phyloP scores from a whole-genome alignment of 2,888 invertebrate species.

The Catocala nupta region DNA sequence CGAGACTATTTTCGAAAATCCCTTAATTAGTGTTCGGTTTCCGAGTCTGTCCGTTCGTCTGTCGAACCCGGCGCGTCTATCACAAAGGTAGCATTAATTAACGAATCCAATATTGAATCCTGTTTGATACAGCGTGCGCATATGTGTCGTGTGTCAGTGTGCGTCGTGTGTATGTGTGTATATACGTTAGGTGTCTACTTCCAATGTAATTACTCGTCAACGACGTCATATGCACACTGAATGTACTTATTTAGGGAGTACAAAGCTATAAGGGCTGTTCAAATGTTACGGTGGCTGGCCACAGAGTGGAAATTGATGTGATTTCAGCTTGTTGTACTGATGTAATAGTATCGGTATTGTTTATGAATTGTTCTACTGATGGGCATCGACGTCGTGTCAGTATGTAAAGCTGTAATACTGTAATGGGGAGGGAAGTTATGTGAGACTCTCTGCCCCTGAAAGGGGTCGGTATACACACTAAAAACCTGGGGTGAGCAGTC shows the following conservation, averaged over 20 bases:
- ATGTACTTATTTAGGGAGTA: conserved; percentile 58
- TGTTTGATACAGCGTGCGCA: conserved; percentile 48
- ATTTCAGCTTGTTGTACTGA: no score
- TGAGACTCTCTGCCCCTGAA: no score
- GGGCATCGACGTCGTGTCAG: no score
- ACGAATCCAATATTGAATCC: conserved; percentile 68
- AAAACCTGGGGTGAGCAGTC: no score
- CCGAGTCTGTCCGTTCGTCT: conserved; percentile 56
- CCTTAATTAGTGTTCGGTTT: conserved; percentile 58
- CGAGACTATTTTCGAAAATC: conserved; percentile 51
- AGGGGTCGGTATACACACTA: no score
- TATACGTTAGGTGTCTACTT: conserved; percentile 54
- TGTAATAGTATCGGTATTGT: no score
- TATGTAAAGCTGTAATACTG: no score
- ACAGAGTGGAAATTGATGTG: conserved; percentile 21
- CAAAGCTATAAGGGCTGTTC: conserved; percentile 59
- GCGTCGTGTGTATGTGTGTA: conserved; percentile 11
- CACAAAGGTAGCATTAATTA: conserved; percentile 72
- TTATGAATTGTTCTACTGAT: no score
- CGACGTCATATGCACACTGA: conserved; percentile 62
- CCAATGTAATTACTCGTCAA: conserved; percentile 70
- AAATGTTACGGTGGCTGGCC: conserved; percentile 27
- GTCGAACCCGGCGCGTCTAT: conserved; percentile 57
- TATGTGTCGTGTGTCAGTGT: conserved; percentile 14
- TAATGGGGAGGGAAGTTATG: no score